Conservation (phyloP, 2,797 vertebrate species). For the Sitta carolinensis region DNA sequence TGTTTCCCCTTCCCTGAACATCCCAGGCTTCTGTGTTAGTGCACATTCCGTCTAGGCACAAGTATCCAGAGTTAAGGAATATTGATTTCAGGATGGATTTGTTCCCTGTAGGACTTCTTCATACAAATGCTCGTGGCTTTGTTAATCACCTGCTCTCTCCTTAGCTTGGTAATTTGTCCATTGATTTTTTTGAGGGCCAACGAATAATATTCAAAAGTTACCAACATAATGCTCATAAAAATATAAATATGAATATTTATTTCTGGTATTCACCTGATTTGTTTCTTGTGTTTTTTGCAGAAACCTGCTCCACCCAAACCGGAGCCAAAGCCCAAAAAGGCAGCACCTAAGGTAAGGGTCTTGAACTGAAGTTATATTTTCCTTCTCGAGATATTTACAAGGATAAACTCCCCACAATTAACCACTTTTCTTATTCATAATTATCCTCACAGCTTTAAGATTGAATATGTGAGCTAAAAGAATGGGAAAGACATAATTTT, state of each 20-base stretch:
- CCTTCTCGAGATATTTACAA: background rate
- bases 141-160: background rate
- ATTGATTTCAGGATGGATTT: background rate
- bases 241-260: background rate
- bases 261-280: background rate
- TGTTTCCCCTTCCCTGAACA: background rate
- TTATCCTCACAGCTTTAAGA: background rate
- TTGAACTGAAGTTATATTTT: background rate
- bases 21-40: background rate
- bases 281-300: constrained; percentile 62
- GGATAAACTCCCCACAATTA: fast-evolving
- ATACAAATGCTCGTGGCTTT: background rate
- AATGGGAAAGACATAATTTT: background rate
- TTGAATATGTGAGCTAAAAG: background rate
- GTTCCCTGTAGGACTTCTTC: background rate
- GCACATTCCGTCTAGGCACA: background rate
- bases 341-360: constrained; percentile 83
- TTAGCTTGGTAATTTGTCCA: background rate
- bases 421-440: background rate
- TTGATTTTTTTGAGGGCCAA: background rate
- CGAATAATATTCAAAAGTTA: background rate
- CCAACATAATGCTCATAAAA: background rate
- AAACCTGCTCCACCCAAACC: constrained; percentile 81
- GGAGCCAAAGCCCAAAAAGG: constrained; percentile 90
- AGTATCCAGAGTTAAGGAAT: background rate